Conservation (phyloP, 2,113 vertebrate species). For the Piaya cayana region DNA sequence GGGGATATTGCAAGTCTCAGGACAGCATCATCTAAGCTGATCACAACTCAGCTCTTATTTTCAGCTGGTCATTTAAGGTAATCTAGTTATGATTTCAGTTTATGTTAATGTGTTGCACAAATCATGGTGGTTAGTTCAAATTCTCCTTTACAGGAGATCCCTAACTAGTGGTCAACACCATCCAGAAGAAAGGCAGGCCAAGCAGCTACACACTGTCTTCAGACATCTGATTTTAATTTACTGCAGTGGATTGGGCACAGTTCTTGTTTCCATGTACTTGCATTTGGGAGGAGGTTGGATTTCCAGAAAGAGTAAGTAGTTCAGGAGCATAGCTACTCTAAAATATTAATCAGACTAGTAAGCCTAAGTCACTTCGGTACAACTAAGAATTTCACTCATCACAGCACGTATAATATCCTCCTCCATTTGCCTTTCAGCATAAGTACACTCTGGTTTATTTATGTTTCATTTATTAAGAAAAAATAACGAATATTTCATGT, state of each 20-base stretch:
- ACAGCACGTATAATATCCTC: neutral
- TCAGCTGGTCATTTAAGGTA: neutral
- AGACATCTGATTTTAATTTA: constrained; percentile 29
- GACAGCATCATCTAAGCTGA: neutral
- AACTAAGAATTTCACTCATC: constrained; percentile 19
- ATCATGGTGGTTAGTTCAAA: neutral
- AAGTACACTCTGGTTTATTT: neutral
- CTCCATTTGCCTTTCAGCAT: neutral
- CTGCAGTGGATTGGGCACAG: neutral
- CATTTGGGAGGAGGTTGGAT: neutral
- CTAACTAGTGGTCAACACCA: neutral
- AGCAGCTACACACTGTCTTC: neutral
- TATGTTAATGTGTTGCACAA: neutral
- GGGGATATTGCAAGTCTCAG: neutral
- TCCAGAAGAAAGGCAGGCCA: neutral
- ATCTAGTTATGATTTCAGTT: neutral
- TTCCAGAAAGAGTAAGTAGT: constrained; percentile 12
- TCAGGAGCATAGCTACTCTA: neutral
- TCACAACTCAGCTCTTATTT: neutral
- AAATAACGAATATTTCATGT: constrained; percentile 1
- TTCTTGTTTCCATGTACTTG: constrained; percentile 23
- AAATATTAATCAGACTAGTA: constrained; percentile 40
- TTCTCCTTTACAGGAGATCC: neutral
- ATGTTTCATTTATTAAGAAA: constrained; percentile 31
- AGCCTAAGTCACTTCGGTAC: constrained; percentile 6